Evolutionary conservation across 2,113 vertebrate genomes (phyloP), one percentile per base, ranked within the genome.

Genomic region (Coracopsis vasa): DNA sequence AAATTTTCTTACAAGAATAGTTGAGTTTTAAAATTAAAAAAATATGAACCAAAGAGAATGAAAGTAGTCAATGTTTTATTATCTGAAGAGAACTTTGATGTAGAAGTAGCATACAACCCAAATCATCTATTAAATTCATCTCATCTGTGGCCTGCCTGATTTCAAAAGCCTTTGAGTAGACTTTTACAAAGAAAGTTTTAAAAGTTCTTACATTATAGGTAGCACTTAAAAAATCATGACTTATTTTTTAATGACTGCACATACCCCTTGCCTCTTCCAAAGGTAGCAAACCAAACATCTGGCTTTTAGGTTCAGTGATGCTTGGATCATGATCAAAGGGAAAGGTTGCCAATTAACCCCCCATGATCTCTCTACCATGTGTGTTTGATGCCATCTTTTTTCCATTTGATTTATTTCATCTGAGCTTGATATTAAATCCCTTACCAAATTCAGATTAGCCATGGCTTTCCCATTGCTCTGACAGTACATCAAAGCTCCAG

Each of bases 311-410:
- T 89, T 91, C 86, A 84, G 6, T 37, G 48, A 35, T 69, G 51
- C 83, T 92, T 93, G 94, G 94, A 88, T 54, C 54, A 47, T 0
- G 94, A 97, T 96, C 95, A 97, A 96, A 96, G 65, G 83, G 37
- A 96, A 96, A 89, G 79, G 47, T 79, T 95, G 69, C 92, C 88
- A 96, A 94, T 97, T 96, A 97, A 93, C 92, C 72, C 79, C 60
- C 72, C 35, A 11, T 48, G 88, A 80, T 95, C 33, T 86, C 92
- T 75, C 28, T 11, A 74, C 75, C 72, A 51, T 75, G 75, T 93
- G 82, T 6, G 16, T 88, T 94, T 89, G 90, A 96, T 93, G 86
- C 65, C 61, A 56, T 60, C 39, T 84, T 94, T 96, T 94, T 97
- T 91, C 69, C 47, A 92, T 95, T 85, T 93, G 61, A 95, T 89